These are phyloP conservation scores for Aethes cnicana DNA, from an alignment of 2,888 invertebrate genomes.

Conservation along the genomic window DNA sequence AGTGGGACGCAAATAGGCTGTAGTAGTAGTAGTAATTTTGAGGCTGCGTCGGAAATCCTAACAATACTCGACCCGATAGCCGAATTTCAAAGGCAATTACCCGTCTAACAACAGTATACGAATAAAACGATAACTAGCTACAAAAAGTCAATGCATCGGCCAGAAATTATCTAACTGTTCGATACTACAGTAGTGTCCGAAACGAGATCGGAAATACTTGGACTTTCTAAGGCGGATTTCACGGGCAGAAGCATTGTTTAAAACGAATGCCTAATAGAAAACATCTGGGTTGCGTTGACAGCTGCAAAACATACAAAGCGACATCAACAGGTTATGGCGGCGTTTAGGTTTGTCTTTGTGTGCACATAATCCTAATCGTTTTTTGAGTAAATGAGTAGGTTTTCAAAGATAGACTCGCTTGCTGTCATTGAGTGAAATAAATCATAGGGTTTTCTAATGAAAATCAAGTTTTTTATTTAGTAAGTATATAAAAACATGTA, in stretches of 20 bases:
- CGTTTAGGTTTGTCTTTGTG: conserved; percentile 12
- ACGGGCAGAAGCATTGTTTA: conserved; percentile 25
- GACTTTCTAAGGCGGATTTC: conserved; percentile 47
- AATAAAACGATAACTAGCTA: conserved; percentile 58
- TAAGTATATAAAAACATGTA: too few species aligned
- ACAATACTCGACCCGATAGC: conserved; percentile 51
- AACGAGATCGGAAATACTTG: conserved; percentile 45
- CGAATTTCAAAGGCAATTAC: conserved; percentile 58
- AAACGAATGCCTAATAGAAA: conserved; percentile 21
- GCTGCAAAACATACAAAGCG: conserved; percentile 3
- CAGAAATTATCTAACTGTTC: conserved; percentile 68
- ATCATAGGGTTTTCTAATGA: conserved; percentile 2
- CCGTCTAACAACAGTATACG: conserved; percentile 40
- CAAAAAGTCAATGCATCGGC: conserved; percentile 59
- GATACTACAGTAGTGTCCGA: conserved; percentile 47
- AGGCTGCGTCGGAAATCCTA: conserved; percentile 29
- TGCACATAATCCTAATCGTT: conserved; percentile 7
- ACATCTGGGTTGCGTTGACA: conserved; percentile 19
- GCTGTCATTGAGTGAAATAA: conserved; percentile 10
- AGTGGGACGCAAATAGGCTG: too few species aligned
- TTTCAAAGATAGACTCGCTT: conserved; percentile 9
- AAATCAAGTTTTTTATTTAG: conserved; percentile 8
- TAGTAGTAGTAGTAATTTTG: too few species aligned
- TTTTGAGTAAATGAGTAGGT: conserved; percentile 2
- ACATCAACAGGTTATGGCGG: neutral